phyloP scores from a whole-genome alignment of 2,888 invertebrate species.

The Alloplasta piceator region DNA sequence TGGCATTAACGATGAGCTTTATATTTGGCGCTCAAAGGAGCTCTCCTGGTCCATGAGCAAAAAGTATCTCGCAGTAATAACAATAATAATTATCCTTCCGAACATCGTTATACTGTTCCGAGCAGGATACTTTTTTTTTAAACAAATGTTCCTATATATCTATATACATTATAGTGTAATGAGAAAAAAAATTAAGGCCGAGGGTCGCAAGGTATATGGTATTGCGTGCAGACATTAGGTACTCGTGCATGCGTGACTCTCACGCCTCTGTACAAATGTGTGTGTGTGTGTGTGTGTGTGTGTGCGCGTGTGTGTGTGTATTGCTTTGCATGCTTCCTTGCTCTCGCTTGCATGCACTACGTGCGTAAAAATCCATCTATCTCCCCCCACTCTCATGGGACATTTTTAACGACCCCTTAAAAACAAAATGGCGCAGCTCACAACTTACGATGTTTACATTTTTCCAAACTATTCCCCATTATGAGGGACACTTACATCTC shows the following conservation, averaged over 20 bases:
- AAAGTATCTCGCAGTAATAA: constrained; percentile 4
- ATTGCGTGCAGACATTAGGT: constrained; percentile 64
- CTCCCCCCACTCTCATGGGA: background rate
- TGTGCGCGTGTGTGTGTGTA: background rate
- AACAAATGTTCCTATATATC: too few species aligned
- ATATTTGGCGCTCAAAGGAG: background rate
- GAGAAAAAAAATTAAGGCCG: constrained; percentile 50
- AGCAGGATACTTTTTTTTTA: background rate
- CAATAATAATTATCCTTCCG: constrained; percentile 16
- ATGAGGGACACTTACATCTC: too few species aligned
- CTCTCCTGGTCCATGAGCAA: constrained; percentile 31
- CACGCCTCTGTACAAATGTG: background rate
- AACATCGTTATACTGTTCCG: constrained; percentile 2
- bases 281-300: constrained; percentile 2
- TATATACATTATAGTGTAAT: too few species aligned
- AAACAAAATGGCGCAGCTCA: too few species aligned
- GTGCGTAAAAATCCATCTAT: constrained; percentile 33
- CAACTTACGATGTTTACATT: too few species aligned
- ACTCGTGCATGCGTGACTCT: constrained; percentile 60
- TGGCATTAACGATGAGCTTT: background rate
- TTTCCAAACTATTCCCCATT: too few species aligned
- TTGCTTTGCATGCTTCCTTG: constrained; percentile 42
- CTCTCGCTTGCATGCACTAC: constrained; percentile 35
- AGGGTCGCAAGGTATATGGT: constrained; percentile 58
- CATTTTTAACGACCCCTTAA: too few species aligned